Percentiles rank a stretch among this genome's conserved stretches.
phyloP scores from a whole-genome alignment of 2,113 vertebrate species.

The Stercorarius parasiticus region DNA sequence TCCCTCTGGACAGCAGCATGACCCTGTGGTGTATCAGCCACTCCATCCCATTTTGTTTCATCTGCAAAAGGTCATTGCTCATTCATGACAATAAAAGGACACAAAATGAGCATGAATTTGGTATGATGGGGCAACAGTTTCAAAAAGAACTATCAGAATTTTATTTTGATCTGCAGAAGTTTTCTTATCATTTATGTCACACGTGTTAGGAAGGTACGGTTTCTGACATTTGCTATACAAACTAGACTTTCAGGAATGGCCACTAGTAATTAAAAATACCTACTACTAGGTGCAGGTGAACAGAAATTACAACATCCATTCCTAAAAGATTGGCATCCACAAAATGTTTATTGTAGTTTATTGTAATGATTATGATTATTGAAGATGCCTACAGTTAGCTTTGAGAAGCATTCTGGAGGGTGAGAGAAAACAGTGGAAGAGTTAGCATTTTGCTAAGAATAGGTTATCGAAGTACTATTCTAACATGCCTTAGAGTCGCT shows the following conservation, averaged over 20 bases:
- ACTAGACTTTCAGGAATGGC: background rate
- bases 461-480: background rate
- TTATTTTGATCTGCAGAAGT: background rate
- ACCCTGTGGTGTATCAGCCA: background rate
- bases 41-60: background rate
- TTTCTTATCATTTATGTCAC: background rate
- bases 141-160: background rate
- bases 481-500: background rate
- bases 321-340: background rate
- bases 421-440: background rate
- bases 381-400: background rate
- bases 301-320: fast-evolving
- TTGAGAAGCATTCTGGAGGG: background rate
- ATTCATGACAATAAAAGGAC: background rate
- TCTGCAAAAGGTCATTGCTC: background rate
- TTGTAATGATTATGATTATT: background rate
- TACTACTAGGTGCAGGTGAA: background rate
- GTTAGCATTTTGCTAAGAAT: background rate
- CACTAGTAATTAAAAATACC: background rate
- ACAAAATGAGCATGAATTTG: background rate
- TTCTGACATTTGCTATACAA: background rate
- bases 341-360: background rate
- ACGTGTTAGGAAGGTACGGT: background rate
- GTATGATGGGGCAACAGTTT: background rate
- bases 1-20: background rate